A percentile compares a stretch with the other conserved stretches of the same genome.
Conservation (phyloP, 2,113 vertebrate species). For the Sula dactylatra region DNA sequence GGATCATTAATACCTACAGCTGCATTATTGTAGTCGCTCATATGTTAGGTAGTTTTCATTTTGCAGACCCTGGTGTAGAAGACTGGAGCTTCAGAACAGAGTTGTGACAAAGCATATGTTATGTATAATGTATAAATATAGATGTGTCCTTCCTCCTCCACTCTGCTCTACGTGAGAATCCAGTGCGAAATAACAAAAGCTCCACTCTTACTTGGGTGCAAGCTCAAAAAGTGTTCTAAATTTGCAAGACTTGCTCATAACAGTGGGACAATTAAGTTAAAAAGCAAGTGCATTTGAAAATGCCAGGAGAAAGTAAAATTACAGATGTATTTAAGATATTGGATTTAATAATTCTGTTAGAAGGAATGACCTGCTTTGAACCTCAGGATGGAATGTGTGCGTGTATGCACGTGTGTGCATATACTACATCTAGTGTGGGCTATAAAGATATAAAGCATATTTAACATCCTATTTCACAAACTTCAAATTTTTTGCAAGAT, state of each 20-base stretch:
- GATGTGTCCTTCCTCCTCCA: not conserved
- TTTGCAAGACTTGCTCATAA: not conserved
- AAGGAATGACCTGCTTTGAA: not conserved
- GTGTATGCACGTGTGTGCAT: not conserved
- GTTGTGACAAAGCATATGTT: not conserved
- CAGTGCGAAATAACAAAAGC: not conserved
- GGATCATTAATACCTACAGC: not conserved
- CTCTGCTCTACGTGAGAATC: accelerated
- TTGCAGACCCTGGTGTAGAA: not conserved
- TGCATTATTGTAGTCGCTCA: not conserved
- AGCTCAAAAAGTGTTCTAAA: not conserved
- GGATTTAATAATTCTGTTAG: not conserved
- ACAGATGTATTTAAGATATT: not conserved
- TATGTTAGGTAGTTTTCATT: not conserved
- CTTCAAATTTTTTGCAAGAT: not conserved
- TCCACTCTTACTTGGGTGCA: not conserved
- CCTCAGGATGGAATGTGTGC: not conserved
- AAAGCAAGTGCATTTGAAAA: not conserved
- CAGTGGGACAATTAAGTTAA: not conserved
- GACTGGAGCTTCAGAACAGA: not conserved
- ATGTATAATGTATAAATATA: not conserved
- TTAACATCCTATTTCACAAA: not conserved
- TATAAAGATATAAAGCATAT: not conserved
- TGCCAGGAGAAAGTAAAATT: not conserved
- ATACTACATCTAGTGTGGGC: not conserved